phyloP scores from a whole-genome alignment of 2,113 vertebrate genomes.

The Chaetorhynchus papuensis region DNA sequence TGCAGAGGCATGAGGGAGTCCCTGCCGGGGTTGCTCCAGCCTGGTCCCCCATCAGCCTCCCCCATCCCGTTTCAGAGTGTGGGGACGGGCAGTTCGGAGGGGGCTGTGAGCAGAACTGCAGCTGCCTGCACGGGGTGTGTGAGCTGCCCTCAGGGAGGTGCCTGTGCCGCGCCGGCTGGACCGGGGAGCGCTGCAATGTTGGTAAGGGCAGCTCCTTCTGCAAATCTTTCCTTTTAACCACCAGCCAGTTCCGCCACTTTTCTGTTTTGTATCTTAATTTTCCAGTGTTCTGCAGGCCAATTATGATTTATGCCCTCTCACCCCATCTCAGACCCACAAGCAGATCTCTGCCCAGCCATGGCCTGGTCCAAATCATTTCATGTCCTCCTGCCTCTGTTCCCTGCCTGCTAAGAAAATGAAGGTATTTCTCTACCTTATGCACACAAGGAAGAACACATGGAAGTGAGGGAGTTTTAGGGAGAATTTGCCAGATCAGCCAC shows the following conservation, averaged over 20 bases:
- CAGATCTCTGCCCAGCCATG: not conserved
- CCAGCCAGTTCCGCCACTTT: not conserved
- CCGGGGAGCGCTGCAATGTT: not conserved
- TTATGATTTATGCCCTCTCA: not conserved
- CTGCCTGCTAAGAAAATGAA: not conserved
- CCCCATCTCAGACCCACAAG: fast-evolving
- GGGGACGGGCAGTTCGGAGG: not conserved
- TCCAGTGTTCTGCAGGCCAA: not conserved
- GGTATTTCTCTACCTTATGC: not conserved
- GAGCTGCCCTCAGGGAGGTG: not conserved
- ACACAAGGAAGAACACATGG: not conserved
- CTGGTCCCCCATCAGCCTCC: not conserved
- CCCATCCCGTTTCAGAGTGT: not conserved
- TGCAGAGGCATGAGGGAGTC: not conserved
- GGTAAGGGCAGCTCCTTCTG: not conserved
- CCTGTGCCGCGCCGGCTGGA: not conserved
- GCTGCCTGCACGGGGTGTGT: slow-evolving; percentile 34
- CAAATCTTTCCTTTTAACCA: not conserved
- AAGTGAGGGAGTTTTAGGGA: not conserved
- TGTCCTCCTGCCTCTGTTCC: not conserved
- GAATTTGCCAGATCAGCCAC: not conserved
- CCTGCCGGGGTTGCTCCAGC: not conserved
- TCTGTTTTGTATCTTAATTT: not conserved
- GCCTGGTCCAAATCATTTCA: not conserved
- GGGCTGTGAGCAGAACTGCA: slow-evolving; percentile 35